Conservation (phyloP, 2,888 invertebrate species). For the Smittia aterrima region DNA sequence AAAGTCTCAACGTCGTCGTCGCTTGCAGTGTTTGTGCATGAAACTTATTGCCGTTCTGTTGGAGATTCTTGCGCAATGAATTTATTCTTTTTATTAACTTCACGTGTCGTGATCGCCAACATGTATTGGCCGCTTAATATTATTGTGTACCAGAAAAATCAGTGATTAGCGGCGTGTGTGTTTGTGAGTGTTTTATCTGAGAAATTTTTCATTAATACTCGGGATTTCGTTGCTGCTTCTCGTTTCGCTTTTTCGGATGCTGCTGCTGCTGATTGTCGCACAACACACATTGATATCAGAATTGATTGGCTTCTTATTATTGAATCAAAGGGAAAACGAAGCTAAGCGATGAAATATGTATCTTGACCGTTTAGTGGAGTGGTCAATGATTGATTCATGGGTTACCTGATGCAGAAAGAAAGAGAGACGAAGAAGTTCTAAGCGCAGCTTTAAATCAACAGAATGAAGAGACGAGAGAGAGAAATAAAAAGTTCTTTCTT, state of each 20-base stretch:
- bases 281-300: not conserved
- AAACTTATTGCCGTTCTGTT: not conserved
- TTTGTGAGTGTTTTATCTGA: slow-evolving; percentile 5
- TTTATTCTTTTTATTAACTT: not conserved
- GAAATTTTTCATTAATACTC: not conserved
- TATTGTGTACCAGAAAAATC: not conserved
- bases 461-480: not conserved
- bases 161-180: not conserved
- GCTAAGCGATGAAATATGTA: not conserved
- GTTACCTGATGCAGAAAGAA: too few relatives aligned
- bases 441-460: too few relatives aligned
- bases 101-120: slow-evolving; percentile 7
- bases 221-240: not conserved
- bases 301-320: slow-evolving; percentile 5
- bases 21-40: not conserved
- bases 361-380: not conserved
- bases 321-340: not conserved
- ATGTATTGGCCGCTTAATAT: not conserved
- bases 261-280: slow-evolving; percentile 3
- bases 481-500: not conserved
- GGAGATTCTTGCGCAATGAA: not conserved
- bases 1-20: not conserved
- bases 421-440: too few relatives aligned
- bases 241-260: not conserved
- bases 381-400: not conserved